Conservation (phyloP, 2,113 vertebrate species). For the Numenius arquata region DNA sequence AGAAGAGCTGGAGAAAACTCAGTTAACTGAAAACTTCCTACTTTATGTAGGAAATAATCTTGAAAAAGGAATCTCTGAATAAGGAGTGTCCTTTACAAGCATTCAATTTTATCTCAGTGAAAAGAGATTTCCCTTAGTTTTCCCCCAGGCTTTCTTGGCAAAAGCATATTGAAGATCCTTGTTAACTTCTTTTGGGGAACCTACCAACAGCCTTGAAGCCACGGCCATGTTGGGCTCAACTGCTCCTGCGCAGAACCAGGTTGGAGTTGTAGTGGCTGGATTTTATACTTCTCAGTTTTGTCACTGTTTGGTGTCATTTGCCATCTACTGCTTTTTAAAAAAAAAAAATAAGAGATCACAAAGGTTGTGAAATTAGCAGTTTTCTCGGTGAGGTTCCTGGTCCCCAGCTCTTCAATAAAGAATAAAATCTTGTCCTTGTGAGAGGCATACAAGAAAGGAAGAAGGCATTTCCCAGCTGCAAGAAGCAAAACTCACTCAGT, state of each 20-base stretch:
- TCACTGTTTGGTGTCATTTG: background rate
- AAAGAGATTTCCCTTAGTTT: background rate
- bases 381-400: background rate
- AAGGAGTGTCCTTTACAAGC: background rate
- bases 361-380: background rate
- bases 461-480: background rate
- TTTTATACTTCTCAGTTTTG: background rate
- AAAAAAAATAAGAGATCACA: background rate
- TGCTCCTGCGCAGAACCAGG: background rate
- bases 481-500: background rate
- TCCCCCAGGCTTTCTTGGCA: background rate
- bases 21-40: background rate
- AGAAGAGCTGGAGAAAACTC: background rate
- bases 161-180: background rate
- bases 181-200: background rate
- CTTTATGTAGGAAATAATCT: background rate
- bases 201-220: background rate
- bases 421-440: background rate
- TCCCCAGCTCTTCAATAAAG: background rate
- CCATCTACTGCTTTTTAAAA: background rate
- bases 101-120: background rate
- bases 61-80: background rate
- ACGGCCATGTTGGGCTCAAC: background rate
- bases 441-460: background rate
- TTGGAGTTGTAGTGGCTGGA: background rate